These are phyloP conservation scores for Heterochromis multidens DNA, from an alignment of 2,113 vertebrate genomes.

Conservation along the genomic window DNA sequence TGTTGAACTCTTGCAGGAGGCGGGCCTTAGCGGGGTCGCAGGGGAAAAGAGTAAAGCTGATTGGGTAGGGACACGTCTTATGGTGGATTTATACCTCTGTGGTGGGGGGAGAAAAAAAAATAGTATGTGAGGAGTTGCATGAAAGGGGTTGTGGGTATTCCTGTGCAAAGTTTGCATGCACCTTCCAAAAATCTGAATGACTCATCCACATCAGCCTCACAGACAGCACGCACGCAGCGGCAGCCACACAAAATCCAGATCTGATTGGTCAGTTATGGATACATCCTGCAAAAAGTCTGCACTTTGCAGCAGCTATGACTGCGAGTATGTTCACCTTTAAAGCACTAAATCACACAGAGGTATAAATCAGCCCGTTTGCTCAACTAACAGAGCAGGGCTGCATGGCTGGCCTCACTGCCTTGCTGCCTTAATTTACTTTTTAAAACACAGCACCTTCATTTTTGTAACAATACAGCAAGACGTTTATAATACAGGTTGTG, in stretches of 20 bases:
- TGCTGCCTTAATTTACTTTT: neutral
- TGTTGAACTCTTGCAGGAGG: slow-evolving; percentile 78
- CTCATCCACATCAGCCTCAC: slow-evolving; percentile 15
- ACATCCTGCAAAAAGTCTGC: neutral
- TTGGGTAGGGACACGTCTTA: slow-evolving; percentile 77
- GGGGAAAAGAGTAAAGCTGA: slow-evolving; percentile 77
- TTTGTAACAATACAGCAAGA: neutral
- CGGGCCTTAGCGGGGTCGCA: slow-evolving; percentile 76
- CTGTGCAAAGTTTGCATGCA: slow-evolving; percentile 60
- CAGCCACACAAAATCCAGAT: neutral
- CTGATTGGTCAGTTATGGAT: slow-evolving; percentile 1
- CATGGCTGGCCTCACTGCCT: slow-evolving; percentile 62
- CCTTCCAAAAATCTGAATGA: slow-evolving; percentile 23
- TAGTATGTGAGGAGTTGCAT: slow-evolving; percentile 54
- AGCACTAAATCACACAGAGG: slow-evolving; percentile 55
- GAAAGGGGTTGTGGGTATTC: slow-evolving; percentile 61
- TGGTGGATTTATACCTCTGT: slow-evolving; percentile 72
- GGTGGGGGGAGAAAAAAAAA: slow-evolving; percentile 26
- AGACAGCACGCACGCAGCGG: neutral
- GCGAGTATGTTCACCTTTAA: neutral
- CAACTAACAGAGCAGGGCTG: slow-evolving; percentile 65
- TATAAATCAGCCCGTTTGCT: slow-evolving; percentile 57
- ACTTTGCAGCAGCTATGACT: neutral
- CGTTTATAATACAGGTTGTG: neutral
- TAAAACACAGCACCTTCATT: neutral